phyloP scores from a whole-genome alignment of 2,113 vertebrate genomes.

The Tenebrosternarchus preto region DNA sequence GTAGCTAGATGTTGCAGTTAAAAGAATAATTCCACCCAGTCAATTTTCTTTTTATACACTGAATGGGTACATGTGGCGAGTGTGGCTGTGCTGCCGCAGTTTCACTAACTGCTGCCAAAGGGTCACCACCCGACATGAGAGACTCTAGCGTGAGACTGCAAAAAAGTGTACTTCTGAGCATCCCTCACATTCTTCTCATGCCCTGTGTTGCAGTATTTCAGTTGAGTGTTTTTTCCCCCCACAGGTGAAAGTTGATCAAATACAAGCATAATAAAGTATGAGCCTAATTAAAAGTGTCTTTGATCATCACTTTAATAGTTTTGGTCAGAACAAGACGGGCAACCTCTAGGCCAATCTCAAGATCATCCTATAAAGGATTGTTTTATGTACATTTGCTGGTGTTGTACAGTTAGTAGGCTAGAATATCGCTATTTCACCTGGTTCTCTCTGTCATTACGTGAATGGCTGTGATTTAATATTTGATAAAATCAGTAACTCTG shows the following conservation, averaged over 20 bases:
- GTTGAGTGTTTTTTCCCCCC: neutral
- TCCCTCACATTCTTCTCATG: neutral
- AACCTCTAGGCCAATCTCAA: neutral
- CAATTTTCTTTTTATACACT: neutral
- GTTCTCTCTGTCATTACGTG: too few relatives aligned
- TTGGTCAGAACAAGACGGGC: neutral
- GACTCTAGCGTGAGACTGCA: neutral
- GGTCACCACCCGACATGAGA: neutral
- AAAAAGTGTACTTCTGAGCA: neutral
- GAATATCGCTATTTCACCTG: too few relatives aligned
- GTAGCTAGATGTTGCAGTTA: neutral
- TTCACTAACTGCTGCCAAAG: neutral
- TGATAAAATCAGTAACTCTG: too few relatives aligned
- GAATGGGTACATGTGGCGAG: neutral
- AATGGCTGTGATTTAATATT: too few relatives aligned
- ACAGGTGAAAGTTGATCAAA: too few relatives aligned
- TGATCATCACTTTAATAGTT: neutral
- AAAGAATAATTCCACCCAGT: neutral
- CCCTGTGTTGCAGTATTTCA: neutral
- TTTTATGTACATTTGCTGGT: constrained; percentile 1
- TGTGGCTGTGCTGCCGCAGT: neutral
- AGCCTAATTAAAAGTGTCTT: too few relatives aligned
- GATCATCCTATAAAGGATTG: neutral
- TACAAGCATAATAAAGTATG: too few relatives aligned
- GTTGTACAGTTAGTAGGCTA: neutral